Evolutionary conservation across 2,113 vertebrate genomes (phyloP).

Genomic region (Prinia subflava): DNA sequence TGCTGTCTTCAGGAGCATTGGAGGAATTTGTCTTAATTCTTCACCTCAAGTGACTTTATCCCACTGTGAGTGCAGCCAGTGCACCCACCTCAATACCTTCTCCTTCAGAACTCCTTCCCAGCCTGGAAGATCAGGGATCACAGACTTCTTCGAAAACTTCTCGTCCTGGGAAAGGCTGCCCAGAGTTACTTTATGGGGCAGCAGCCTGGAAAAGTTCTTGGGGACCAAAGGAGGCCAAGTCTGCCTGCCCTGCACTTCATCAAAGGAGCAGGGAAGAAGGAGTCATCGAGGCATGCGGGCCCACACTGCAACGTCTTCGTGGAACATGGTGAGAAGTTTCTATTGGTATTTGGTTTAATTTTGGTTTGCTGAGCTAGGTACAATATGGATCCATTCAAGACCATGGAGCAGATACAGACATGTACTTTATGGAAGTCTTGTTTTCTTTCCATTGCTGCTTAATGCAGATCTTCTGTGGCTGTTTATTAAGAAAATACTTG

Average conservation of each 20-base stretch:
- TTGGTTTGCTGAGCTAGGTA: neutral
- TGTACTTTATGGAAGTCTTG: neutral
- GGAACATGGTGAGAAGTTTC: constrained; percentile 87
- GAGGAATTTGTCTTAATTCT: neutral
- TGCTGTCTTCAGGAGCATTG: neutral
- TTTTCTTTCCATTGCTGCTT: neutral
- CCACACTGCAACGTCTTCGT: constrained; percentile 91
- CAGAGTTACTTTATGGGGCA: constrained; percentile 94
- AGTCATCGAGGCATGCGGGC: constrained; percentile 83
- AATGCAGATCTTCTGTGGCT: neutral
- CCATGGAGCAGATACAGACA: neutral
- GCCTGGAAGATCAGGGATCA: constrained; percentile 35
- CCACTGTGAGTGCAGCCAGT: neutral
- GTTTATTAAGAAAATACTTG: neutral
- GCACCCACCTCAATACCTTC: neutral
- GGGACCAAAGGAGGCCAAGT: constrained; percentile 98
- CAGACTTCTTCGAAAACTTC: constrained; percentile 26
- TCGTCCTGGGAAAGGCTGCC: constrained; percentile 70
- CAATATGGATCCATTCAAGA: neutral
- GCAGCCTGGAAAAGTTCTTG: constrained; percentile 97
- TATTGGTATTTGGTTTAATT: neutral
- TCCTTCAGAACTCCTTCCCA: neutral
- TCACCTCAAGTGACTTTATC: neutral
- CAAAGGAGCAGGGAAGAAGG: constrained; percentile 86
- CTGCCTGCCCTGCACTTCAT: constrained; percentile 93